These are phyloP conservation scores for Microctenopoma lineatum DNA, from an alignment of 2,797 vertebrate genomes.

Conservation along the genomic window DNA sequence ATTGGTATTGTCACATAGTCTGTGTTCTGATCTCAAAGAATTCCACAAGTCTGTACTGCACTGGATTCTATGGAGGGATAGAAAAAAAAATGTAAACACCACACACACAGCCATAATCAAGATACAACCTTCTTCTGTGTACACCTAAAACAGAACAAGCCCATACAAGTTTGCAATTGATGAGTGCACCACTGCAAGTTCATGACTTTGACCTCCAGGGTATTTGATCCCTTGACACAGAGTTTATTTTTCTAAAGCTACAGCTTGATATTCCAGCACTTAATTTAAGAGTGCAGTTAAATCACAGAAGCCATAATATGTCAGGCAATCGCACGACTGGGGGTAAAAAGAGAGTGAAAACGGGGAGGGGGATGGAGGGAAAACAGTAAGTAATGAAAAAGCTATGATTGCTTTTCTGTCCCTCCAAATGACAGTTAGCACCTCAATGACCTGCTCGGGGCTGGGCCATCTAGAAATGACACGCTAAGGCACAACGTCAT, in stretches of 20 bases:
- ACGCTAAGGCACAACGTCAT: conserved; percentile 99
- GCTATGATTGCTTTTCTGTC: conserved; percentile 99
- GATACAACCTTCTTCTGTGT: conserved; percentile 68
- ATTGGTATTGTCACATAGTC: background rate
- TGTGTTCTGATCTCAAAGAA: conserved; percentile 27
- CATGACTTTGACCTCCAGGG: conserved; percentile 88
- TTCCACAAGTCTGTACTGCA: conserved; percentile 5
- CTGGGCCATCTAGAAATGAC: conserved; percentile 97
- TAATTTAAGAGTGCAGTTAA: conserved; percentile 99
- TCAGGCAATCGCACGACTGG: conserved; percentile 95
- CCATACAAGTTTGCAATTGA: conserved; percentile 87
- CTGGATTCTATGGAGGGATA: conserved; percentile 47
- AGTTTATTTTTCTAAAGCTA: conserved; percentile 97
- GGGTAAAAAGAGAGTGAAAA: conserved; percentile 87
- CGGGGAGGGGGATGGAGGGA: conserved; percentile 87
- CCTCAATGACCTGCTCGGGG: conserved; percentile 99
- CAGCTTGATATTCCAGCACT: conserved; percentile 97
- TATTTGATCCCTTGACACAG: conserved; percentile 89
- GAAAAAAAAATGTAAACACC: conserved; percentile 52
- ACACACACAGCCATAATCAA: conserved; percentile 73
- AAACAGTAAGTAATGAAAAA: conserved; percentile 99
- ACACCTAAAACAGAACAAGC: conserved; percentile 82
- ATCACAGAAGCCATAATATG: conserved; percentile 99
- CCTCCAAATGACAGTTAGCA: conserved; percentile 99
- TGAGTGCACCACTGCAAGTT: conserved; percentile 84